phyloP scores from a whole-genome alignment of 1,140 invertebrate genomes.

The Euwallacea fornicatus region DNA sequence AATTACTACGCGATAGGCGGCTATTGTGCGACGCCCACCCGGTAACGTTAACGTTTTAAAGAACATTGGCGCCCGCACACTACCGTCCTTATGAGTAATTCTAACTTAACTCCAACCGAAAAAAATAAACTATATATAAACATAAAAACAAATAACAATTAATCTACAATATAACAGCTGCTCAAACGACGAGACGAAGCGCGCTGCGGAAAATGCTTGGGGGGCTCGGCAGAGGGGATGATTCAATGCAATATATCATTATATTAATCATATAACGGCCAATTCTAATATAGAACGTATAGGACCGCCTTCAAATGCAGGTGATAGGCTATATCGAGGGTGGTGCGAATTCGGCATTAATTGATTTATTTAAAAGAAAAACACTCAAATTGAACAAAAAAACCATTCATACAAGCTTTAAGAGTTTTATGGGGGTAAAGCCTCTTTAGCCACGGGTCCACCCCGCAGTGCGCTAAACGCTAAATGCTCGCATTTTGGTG shows the following conservation, averaged over 20 bases:
- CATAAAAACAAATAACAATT: constrained; percentile 57
- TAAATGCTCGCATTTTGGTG: not conserved
- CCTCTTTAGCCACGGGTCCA: not conserved
- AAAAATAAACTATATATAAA: constrained; percentile 57
- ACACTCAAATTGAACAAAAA: too few relatives aligned
- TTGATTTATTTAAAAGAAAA: too few relatives aligned
- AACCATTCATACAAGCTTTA: too few relatives aligned
- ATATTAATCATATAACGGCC: constrained; percentile 14
- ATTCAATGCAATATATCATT: not conserved
- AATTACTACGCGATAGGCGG: constrained; percentile 26
- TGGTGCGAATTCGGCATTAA: not conserved
- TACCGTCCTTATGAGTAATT: constrained; percentile 37
- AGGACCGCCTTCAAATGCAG: constrained; percentile 26
- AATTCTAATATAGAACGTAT: constrained; percentile 48
- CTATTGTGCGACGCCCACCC: constrained; percentile 7
- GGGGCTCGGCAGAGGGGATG: not conserved
- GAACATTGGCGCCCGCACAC: not conserved
- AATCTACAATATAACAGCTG: constrained; percentile 51
- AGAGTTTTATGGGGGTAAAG: too few relatives aligned
- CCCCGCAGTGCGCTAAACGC: not conserved
- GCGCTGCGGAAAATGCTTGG: constrained; percentile 35
- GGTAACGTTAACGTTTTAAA: constrained; percentile 10
- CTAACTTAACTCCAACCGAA: constrained; percentile 51
- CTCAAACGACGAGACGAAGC: constrained; percentile 2
- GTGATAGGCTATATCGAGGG: not conserved